Percentiles rank a stretch among this genome's conserved stretches.
Evolutionary conservation across 2,888 invertebrate species (phyloP).

Genomic region (Agrotis exclamationis): DNA sequence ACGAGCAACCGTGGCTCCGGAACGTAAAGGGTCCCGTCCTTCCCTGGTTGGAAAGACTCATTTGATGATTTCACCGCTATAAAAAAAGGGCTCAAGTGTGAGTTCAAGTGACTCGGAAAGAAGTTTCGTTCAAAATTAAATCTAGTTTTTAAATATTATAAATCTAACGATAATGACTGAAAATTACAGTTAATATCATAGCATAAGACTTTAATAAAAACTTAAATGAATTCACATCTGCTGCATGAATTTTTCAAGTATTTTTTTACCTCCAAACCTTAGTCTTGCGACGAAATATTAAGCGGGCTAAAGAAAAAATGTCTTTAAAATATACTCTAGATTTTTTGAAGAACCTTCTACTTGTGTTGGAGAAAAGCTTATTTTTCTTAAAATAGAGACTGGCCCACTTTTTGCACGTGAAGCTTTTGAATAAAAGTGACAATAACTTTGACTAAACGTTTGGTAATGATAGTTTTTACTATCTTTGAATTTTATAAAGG

Average conservation of each 20-base stretch:
- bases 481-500: neutral
- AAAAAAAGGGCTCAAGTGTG: too few species aligned
- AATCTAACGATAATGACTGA: neutral
- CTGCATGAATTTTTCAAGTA: constrained; percentile 44
- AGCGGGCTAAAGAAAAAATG: constrained; percentile 45
- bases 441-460: neutral
- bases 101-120: neutral
- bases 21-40: too few species aligned
- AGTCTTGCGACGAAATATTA: constrained; percentile 51
- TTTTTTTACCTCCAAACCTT: constrained; percentile 47
- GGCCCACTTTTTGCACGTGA: constrained; percentile 19
- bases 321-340: constrained; percentile 51
- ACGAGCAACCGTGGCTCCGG: too few species aligned
- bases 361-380: constrained; percentile 42
- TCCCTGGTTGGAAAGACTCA: too few species aligned
- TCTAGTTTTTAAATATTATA: too few species aligned
- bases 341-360: constrained; percentile 48
- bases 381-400: constrained; percentile 42
- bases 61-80: too few species aligned
- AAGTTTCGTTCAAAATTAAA: neutral
- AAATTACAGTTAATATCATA: constrained; percentile 8
- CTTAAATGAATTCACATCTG: constrained; percentile 53
- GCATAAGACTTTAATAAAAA: constrained; percentile 18
- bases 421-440: neutral
- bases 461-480: neutral